Evolutionary conservation across 2,113 vertebrate genomes (phyloP).

Genomic region (Potamarius usumacintae): DNA sequence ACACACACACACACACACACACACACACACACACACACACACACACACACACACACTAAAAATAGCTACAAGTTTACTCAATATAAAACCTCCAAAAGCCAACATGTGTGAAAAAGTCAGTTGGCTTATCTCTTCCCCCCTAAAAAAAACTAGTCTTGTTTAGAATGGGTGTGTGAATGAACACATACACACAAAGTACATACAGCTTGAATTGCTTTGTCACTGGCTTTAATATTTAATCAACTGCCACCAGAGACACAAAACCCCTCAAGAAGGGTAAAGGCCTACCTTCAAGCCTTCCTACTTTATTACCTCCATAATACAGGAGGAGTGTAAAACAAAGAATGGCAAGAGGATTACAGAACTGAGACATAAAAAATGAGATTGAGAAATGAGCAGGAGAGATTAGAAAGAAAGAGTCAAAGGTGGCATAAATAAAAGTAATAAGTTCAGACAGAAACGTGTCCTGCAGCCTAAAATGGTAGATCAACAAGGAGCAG

Average conservation of each 20-base stretch:
- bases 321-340: background rate
- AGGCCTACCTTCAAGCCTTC: background rate
- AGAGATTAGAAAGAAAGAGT: slow-evolving; percentile 12
- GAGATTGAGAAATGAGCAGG: background rate
- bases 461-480: slow-evolving; percentile 11
- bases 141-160: background rate
- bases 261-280: background rate
- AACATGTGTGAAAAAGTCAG: background rate
- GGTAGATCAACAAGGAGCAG: background rate
- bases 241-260: background rate
- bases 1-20: slow-evolving; percentile 32
- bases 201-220: background rate
- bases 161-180: background rate
- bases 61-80: background rate
- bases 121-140: background rate
- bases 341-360: background rate
- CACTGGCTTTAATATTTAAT: slow-evolving; percentile 6
- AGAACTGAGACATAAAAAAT: background rate
- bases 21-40: slow-evolving; percentile 34
- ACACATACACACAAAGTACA: background rate
- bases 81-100: background rate
- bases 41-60: slow-evolving; percentile 27
- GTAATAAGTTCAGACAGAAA: slow-evolving; percentile 2
- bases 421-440: background rate
- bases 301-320: background rate